Base-by-base conservation (phyloP, 2,888 invertebrate genomes). In the Ephialtes manifestator region DNA sequence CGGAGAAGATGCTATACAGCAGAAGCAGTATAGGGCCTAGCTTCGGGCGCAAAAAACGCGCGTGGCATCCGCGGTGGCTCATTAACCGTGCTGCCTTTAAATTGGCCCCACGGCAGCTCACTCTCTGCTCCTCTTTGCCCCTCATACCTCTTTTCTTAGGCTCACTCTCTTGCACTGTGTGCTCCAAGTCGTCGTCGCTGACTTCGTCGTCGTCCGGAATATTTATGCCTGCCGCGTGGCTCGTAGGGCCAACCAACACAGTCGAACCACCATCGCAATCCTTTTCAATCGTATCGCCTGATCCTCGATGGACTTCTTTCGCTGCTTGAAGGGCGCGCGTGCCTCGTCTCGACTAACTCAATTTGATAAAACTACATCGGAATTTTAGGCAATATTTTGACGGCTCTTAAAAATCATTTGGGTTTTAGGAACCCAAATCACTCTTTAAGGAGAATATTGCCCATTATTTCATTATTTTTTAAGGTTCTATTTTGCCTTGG, bases 11-110 rank as follows among this genome's bases (percentile, higher is more conserved):
- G 81, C 86, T 90, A 10, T 10, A 89, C 90, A 89, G 87, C 90
- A 89, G 85, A 86, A 89, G 88, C 89, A 89, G 87, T 90, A 88
- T 88, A 89, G 88, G 90, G 89, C 89, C 88, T 84, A 81, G 83
- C 79, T 78, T 88, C 80, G 89, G 89, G 89, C 89, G 91, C 92
- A 93, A 93, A 93, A 93, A 91, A 93, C 91, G 91, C 92, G 92
- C 90, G 92, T 90, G 93, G 93, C 92, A 93, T 93, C 91, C 93
- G 91, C 91, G 91, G 91, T 92, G 91, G 93, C 93, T 93, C 93
- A 93, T 93, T 93, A 93, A 93, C 92, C 89, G 92, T 91, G 91
- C 92, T 91, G 92, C 91, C 92, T 93, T 92, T 91, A 92, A 93
- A 93, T 93, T 93, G 93, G 92, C 92, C 90, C 87, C 91, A 91